Conservation (phyloP, 2,797 vertebrate species). For the Buphagus erythrorhynchus region DNA sequence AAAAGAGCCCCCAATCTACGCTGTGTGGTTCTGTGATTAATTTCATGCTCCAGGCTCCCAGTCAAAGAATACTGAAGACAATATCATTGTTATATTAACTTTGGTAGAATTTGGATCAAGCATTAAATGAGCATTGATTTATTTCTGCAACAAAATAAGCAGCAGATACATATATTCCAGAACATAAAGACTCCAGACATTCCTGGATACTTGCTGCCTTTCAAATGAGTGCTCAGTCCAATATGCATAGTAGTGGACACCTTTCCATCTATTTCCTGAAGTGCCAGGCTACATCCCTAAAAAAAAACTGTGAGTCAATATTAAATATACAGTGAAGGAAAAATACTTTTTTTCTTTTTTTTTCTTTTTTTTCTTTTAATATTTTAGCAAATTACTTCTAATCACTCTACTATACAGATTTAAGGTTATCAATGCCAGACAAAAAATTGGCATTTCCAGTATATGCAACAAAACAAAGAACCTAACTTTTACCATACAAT, state of each 20-base stretch:
- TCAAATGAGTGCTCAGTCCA: neutral
- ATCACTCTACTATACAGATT: neutral
- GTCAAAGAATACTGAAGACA: neutral
- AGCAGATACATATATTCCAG: neutral
- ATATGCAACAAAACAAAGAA: neutral
- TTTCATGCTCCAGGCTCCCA: neutral
- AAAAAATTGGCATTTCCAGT: neutral
- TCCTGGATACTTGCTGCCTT: neutral
- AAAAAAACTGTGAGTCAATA: neutral
- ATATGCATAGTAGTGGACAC: neutral
- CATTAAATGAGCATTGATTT: neutral
- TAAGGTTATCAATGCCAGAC: neutral
- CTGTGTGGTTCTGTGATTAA: neutral
- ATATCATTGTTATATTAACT: neutral
- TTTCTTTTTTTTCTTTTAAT: neutral
- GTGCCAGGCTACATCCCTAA: neutral
- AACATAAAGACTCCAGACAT: neutral
- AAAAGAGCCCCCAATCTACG: accelerated
- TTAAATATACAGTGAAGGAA: neutral
- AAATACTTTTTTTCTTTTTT: neutral
- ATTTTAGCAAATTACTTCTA: neutral
- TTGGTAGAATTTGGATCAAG: neutral
- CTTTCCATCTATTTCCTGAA: neutral
- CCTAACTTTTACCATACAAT: neutral
- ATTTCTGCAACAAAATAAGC: neutral